phyloP scores from a whole-genome alignment of 2,888 invertebrate species.

The Thalpophila matura region DNA sequence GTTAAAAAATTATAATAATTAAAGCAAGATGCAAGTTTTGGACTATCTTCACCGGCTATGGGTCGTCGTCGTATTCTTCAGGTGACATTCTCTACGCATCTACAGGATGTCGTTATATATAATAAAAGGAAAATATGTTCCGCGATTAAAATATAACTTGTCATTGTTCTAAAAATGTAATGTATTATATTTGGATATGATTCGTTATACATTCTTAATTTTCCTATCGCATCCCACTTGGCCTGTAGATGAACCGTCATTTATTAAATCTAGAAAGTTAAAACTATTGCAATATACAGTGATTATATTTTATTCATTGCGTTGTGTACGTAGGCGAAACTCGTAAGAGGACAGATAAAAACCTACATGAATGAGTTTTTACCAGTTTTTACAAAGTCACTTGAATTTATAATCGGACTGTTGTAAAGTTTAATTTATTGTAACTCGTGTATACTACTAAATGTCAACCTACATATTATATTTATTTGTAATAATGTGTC shows the following conservation, averaged over 20 bases:
- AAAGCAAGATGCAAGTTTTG: too few relatives aligned
- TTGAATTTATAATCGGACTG: neutral
- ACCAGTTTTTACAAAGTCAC: neutral
- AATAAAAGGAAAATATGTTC: too few relatives aligned
- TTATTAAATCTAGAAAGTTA: neutral
- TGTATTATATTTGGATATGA: too few relatives aligned
- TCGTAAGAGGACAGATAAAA: neutral
- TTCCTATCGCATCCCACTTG: neutral
- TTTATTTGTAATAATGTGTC: neutral
- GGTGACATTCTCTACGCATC: too few relatives aligned
- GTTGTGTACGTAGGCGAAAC: slow-evolving; percentile 19
- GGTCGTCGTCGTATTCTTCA: too few relatives aligned
- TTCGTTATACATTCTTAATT: neutral
- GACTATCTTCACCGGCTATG: too few relatives aligned
- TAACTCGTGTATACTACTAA: neutral
- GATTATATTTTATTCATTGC: neutral
- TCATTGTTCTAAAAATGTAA: too few relatives aligned
- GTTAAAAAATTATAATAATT: too few relatives aligned
- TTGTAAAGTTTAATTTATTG: neutral
- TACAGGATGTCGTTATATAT: too few relatives aligned
- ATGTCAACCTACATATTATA: slow-evolving; percentile 1
- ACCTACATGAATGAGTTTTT: neutral
- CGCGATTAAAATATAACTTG: too few relatives aligned
- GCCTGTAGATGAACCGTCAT: neutral
- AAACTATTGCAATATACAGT: neutral